Evolutionary conservation across 30 jellyfish, hydroid and myxozoan genomes (phyloP).

Genomic region (Morbakka virulenta): DNA sequence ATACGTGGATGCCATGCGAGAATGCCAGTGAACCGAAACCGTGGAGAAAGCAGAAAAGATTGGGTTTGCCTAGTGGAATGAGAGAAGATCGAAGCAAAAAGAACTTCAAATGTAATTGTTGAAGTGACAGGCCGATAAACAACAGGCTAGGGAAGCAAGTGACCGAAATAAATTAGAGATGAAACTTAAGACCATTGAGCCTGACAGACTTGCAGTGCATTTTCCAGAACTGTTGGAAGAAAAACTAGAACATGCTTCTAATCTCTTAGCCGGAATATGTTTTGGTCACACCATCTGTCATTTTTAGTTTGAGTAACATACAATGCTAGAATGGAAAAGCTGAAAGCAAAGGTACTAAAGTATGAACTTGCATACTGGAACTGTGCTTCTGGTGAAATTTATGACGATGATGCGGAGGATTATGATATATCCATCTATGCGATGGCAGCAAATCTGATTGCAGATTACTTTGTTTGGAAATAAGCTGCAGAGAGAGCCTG

Average conservation of each 20-base stretch:
- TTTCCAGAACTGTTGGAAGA: slow-evolving; percentile 12
- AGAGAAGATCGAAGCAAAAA: not conserved
- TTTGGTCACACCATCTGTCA: slow-evolving; percentile 2
- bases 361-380: slow-evolving; percentile 24
- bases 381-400: not conserved
- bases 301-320: slow-evolving; percentile 5
- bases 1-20: slow-evolving; percentile 8
- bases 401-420: slow-evolving; percentile 10
- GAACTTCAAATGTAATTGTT: slow-evolving; percentile 9
- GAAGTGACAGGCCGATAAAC: not conserved
- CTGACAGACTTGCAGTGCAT: not conserved
- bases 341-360: not conserved
- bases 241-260: not conserved
- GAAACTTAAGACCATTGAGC: not conserved
- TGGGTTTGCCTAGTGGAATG: too few species aligned
- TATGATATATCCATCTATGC: slow-evolving; percentile 7
- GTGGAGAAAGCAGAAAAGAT: too few species aligned
- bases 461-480: not conserved
- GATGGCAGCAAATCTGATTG: slow-evolving; percentile 17
- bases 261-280: slow-evolving; percentile 3
- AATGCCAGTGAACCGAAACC: too few species aligned
- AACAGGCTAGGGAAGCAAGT: slow-evolving; percentile 5
- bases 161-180: not conserved
- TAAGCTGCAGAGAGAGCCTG: too few species aligned
- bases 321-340: slow-evolving; percentile 14